phyloP scores from a whole-genome alignment of 2,113 vertebrate genomes.

The Petroica traversi region DNA sequence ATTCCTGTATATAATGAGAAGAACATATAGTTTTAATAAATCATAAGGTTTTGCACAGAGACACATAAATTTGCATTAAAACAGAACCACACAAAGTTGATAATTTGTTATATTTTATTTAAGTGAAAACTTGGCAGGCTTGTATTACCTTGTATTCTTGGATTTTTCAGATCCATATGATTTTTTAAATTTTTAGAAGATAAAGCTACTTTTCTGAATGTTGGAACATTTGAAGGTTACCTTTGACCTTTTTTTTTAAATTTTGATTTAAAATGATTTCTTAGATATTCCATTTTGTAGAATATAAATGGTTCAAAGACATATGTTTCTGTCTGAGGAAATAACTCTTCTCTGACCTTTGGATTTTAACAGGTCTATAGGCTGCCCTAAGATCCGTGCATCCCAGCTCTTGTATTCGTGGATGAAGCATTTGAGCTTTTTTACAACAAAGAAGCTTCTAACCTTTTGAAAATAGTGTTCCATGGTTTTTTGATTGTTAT shows the following conservation, averaged over 20 bases:
- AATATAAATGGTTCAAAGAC: neutral
- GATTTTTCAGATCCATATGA: neutral
- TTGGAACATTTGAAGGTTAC: neutral
- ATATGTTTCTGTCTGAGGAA: neutral
- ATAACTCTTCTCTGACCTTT: neutral
- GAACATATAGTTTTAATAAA: neutral
- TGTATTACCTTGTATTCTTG: neutral
- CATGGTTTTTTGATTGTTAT: neutral
- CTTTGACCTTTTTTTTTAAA: neutral
- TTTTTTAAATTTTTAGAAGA: neutral
- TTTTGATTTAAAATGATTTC: neutral
- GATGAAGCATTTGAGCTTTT: neutral
- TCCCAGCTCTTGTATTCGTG: neutral
- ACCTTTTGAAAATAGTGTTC: neutral
- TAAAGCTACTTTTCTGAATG: neutral
- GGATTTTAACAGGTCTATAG: neutral
- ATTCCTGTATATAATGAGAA: neutral
- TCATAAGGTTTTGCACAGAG: neutral
- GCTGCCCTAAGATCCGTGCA: neutral
- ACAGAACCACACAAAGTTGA: neutral
- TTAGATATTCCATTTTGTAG: neutral
- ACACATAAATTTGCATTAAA: neutral
- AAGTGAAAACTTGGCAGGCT: neutral
- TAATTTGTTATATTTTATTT: neutral
- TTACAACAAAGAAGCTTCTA: neutral